phyloP scores from a whole-genome alignment of 2,797 vertebrate genomes.

The Lindbergichthys nudifrons region DNA sequence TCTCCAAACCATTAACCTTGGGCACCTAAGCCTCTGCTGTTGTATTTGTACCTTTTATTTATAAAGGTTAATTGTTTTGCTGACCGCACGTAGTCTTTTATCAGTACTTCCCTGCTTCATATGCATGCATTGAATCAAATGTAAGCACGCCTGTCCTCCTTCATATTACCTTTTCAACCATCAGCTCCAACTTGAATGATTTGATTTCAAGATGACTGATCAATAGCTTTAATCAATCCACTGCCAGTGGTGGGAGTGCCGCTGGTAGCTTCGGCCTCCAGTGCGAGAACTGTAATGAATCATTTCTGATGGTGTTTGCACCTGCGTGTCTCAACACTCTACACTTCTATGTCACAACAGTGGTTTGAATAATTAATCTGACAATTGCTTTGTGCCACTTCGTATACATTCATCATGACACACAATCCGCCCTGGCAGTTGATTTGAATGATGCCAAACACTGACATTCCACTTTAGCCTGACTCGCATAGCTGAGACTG shows the following conservation, averaged over 20 bases:
- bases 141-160: background rate
- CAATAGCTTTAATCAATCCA: constrained; percentile 45
- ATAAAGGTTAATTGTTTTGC: constrained; percentile 74
- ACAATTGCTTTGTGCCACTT: constrained; percentile 54
- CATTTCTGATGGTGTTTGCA: constrained; percentile 40
- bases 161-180: constrained; percentile 7
- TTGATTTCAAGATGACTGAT: constrained; percentile 46
- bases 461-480: constrained; percentile 26
- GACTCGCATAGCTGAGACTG: constrained; percentile 35
- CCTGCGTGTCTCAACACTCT: constrained; percentile 40
- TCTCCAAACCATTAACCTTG: constrained; percentile 69
- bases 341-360: constrained; percentile 22
- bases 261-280: constrained; percentile 14
- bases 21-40: constrained; percentile 23
- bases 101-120: constrained; percentile 35
- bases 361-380: constrained; percentile 61
- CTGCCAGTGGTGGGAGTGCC: background rate
- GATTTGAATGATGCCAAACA: constrained; percentile 52
- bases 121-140: constrained; percentile 20
- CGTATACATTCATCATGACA: constrained; percentile 48
- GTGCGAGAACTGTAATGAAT: constrained; percentile 49
- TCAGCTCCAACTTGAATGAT: constrained; percentile 9
- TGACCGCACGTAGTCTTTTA: constrained; percentile 59
- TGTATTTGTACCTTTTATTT: constrained; percentile 63
- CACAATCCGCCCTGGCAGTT: constrained; percentile 32